A percentile compares a stretch with the other conserved stretches of the same genome.
phyloP scores from a whole-genome alignment of 2,113 vertebrate genomes.

The Zapornia atra region DNA sequence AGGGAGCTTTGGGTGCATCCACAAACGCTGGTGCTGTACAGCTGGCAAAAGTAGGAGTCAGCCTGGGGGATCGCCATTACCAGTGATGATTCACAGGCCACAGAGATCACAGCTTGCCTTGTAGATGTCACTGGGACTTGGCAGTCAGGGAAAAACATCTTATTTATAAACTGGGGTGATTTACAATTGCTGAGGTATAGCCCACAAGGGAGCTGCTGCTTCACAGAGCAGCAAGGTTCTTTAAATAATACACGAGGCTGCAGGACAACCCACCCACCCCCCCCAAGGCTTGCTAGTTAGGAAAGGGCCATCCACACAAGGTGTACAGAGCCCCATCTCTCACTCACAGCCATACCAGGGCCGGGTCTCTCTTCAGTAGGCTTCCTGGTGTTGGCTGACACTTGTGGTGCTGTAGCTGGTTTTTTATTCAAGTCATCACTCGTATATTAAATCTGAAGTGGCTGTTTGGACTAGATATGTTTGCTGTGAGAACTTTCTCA shows the following conservation, averaged over 20 bases:
- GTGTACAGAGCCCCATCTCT: background rate
- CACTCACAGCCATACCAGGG: background rate
- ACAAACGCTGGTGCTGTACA: background rate
- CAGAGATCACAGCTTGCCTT: conserved; percentile 12
- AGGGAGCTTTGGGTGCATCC: background rate
- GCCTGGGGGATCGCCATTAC: background rate
- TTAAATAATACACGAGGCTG: background rate
- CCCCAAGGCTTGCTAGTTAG: background rate
- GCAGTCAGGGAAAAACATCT: conserved; percentile 7
- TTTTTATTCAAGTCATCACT: background rate
- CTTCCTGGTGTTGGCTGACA: background rate
- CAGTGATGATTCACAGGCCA: background rate
- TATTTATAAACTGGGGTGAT: background rate
- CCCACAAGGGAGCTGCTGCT: background rate
- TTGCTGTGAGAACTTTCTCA: background rate
- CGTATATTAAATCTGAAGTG: background rate
- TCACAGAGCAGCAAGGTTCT: background rate
- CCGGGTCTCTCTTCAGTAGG: background rate
- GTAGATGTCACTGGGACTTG: conserved; percentile 12
- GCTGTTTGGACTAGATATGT: background rate
- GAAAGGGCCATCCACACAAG: background rate
- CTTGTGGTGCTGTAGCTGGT: background rate
- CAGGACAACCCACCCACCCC: background rate
- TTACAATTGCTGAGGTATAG: background rate
- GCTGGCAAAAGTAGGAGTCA: background rate